Conservation (phyloP, 2,888 invertebrate species). For the Iphiclides podalirius region DNA sequence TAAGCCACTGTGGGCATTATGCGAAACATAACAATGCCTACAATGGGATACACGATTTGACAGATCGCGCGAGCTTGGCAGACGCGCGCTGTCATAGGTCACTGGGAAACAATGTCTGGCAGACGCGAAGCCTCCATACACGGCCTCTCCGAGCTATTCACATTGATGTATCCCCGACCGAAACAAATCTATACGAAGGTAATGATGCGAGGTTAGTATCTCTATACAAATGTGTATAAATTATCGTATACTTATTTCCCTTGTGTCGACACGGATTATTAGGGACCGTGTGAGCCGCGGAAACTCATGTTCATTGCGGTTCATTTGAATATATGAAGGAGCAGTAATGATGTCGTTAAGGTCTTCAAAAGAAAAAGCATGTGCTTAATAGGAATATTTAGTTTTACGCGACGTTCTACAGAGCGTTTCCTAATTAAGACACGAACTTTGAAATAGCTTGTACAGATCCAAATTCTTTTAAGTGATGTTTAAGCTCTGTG, state of each 20-base stretch:
- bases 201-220: conserved; percentile 54
- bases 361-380: no score
- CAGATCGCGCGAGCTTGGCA: conserved; percentile 32
- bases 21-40: conserved; percentile 30
- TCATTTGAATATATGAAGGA: conserved; percentile 51
- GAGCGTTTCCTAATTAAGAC: no score
- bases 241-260: conserved; percentile 36
- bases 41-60: conserved; percentile 31
- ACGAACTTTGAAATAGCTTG: no score
- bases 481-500: no score
- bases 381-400: no score
- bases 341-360: no score
- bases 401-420: no score
- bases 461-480: no score
- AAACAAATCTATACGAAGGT: conserved; percentile 54
- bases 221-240: conserved; percentile 48
- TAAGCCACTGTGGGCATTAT: conserved; percentile 34
- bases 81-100: conserved; percentile 23
- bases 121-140: conserved; percentile 3
- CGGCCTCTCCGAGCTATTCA: conserved; percentile 27
- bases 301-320: conserved; percentile 56
- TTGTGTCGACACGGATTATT: conserved; percentile 52
- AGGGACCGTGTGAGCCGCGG: conserved; percentile 42
- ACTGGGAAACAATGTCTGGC: conserved; percentile 21
- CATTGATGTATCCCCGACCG: conserved; percentile 31